Conservation (phyloP, 2,888 invertebrate genomes). For the Eudasyphora cyanicolor region DNA sequence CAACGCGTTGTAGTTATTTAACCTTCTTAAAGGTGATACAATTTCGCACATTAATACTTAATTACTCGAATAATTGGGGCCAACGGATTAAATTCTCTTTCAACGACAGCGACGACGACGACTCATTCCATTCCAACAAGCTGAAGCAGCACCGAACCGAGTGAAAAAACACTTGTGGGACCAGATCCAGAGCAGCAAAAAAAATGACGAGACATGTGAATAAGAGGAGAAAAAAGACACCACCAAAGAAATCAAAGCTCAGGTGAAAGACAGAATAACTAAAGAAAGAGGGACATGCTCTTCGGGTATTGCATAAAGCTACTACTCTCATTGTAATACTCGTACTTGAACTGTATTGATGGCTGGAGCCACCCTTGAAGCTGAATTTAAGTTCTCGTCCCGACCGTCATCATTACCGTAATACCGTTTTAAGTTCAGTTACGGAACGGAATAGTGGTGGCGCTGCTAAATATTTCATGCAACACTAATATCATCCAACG, state of each 20-base stretch:
- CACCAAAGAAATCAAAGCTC: conserved; percentile 19
- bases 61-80: conserved; percentile 78
- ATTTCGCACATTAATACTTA: conserved; percentile 79
- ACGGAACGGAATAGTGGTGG: neutral
- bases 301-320: conserved; percentile 1
- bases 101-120: no score
- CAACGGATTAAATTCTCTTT: conserved; percentile 76
- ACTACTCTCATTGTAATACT: neutral
- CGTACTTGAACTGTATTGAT: conserved; percentile 29
- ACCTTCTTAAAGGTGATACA: conserved; percentile 75
- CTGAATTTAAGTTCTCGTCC: conserved; percentile 36
- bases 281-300: neutral
- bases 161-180: conserved; percentile 9
- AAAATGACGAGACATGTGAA: conserved; percentile 39
- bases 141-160: conserved; percentile 65
- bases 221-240: conserved; percentile 14
- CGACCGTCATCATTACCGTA: no score
- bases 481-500: neutral
- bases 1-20: conserved; percentile 49
- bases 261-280: conserved; percentile 30
- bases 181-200: conserved; percentile 13
- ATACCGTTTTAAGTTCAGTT: conserved; percentile 36
- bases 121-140: conserved; percentile 53
- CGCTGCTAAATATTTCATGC: neutral
- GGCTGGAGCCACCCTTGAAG: conserved; percentile 60